A percentile compares a stretch with the other conserved stretches of the same genome.
phyloP scores from a whole-genome alignment of 2,888 invertebrate genomes.

The Epinotia bilunana region DNA sequence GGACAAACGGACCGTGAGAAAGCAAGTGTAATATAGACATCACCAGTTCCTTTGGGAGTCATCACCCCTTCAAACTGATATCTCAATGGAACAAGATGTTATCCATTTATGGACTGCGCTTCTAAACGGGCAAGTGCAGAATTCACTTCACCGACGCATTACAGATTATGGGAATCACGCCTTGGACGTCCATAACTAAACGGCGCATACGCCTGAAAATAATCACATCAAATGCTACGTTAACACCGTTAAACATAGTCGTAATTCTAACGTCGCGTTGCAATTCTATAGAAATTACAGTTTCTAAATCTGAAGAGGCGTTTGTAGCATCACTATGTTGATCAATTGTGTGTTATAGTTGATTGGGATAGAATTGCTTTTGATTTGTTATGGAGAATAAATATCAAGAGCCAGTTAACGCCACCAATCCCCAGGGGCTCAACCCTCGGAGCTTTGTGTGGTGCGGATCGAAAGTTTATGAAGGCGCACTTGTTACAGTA shows the following conservation, averaged over 20 bases:
- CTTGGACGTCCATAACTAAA: constrained; percentile 54
- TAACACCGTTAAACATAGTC: constrained; percentile 46
- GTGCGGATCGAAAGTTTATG: constrained; percentile 79
- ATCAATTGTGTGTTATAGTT: constrained; percentile 50
- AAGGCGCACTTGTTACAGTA: constrained; percentile 74
- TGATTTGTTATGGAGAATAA: constrained; percentile 53
- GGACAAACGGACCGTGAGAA: constrained; percentile 71
- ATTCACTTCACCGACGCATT: constrained; percentile 73
- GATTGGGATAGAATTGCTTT: constrained; percentile 47
- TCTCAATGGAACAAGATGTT: constrained; percentile 73
- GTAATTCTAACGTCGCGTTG: constrained; percentile 46
- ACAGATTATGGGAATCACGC: constrained; percentile 83
- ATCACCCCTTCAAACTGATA: constrained; percentile 59
- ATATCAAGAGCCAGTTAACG: constrained; percentile 73
- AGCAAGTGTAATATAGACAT: constrained; percentile 58
- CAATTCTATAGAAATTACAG: constrained; percentile 56
- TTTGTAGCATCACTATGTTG: constrained; percentile 47
- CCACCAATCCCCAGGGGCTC: constrained; percentile 69
- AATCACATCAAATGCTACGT: constrained; percentile 43
- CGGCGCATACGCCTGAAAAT: constrained; percentile 38
- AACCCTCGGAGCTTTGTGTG: constrained; percentile 76
- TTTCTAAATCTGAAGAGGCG: constrained; percentile 50
- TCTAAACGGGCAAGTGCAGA: constrained; percentile 77
- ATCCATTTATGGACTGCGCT: constrained; percentile 60
- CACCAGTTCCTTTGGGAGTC: constrained; percentile 50